Percentiles rank a stretch among this genome's conserved stretches.
These are phyloP conservation scores for Gisinianus flammeolus DNA, from an alignment of 2,888 invertebrate species.

Conservation along the genomic window DNA sequence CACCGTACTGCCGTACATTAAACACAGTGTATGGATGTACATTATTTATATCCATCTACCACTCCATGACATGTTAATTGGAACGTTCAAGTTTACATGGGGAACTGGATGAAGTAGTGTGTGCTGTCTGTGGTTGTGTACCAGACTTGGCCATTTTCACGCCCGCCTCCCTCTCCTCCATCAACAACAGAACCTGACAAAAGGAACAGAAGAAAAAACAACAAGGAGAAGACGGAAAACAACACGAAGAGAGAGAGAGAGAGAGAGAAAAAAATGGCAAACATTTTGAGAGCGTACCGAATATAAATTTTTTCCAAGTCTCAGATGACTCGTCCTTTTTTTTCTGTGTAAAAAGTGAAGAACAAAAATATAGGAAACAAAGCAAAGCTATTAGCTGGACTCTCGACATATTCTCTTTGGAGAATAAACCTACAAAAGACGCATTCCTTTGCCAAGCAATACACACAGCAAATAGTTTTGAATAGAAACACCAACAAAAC, in stretches of 20 bases:
- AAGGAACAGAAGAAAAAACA: neutral
- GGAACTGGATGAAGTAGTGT: neutral
- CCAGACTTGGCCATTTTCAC: slow-evolving; percentile 10
- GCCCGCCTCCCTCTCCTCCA: slow-evolving; percentile 10
- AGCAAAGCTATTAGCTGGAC: neutral
- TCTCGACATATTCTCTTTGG: neutral
- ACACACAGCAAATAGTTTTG: neutral
- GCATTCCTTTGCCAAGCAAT: neutral
- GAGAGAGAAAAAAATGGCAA: neutral
- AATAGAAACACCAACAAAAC: neutral
- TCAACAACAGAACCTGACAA: neutral
- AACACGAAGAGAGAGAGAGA: neutral
- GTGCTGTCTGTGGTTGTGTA: neutral
- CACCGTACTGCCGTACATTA: neutral
- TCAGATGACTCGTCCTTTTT: neutral
- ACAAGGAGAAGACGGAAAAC: neutral
- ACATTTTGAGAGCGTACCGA: neutral
- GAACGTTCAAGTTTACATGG: slow-evolving; percentile 14
- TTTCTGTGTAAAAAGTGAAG: neutral
- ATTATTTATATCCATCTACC: neutral
- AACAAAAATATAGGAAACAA: neutral
- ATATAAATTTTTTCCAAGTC: slow-evolving; percentile 4
- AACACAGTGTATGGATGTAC: neutral
- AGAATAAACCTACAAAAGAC: neutral
- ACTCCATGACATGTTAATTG: slow-evolving; percentile 15